Base-by-base conservation (phyloP, 1,140 invertebrate species). In the Sipha flava region DNA sequence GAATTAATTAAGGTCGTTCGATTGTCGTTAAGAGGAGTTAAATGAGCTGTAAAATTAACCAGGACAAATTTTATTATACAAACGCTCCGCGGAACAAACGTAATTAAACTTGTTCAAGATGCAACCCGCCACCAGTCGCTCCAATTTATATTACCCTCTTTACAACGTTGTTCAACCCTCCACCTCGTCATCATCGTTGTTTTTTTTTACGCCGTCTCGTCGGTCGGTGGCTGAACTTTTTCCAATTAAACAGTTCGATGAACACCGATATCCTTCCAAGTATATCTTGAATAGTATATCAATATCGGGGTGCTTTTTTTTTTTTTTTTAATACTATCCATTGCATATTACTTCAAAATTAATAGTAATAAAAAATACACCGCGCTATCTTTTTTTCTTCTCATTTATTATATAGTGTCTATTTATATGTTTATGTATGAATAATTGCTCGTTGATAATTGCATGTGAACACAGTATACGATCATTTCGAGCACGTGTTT, bases 31-130 rank as follows among this genome's bases (percentile, higher is more conserved):
- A 57, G 49, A 77, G 72, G 52, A 54, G 57, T 43, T 77, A 77
- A 77, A 77, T 77, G 72, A 59, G 52, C 72, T 40, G 72, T 77
- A 77, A 77, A 77, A 77, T 77, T 77, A 57, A 77, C 21, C 49
- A 5, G 34, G 72, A 77, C 52, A 77, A 77, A 77, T 77, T 77
- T 54, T 77, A 77, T 77, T 77, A 77, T 77, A 57, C 31, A 57
- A 57, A 57, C 31, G 37, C 37, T 4, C 37, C 9, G 72, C 21
- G 72, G 21, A 77, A 77, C 72, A 23, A 57, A 77, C 16, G 72
- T 77, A 77, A 77, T 77, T 77, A 77, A 57, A 77, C 72, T 73
- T 54, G 72, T 77, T 77, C 49, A 57, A 57, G 72, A 40, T 7
- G 72, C 31, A 14, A 18, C 45, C 59, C 59, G 34, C 34, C 59